Conservation (phyloP, 2,113 vertebrate genomes). For the Athene noctua region DNA sequence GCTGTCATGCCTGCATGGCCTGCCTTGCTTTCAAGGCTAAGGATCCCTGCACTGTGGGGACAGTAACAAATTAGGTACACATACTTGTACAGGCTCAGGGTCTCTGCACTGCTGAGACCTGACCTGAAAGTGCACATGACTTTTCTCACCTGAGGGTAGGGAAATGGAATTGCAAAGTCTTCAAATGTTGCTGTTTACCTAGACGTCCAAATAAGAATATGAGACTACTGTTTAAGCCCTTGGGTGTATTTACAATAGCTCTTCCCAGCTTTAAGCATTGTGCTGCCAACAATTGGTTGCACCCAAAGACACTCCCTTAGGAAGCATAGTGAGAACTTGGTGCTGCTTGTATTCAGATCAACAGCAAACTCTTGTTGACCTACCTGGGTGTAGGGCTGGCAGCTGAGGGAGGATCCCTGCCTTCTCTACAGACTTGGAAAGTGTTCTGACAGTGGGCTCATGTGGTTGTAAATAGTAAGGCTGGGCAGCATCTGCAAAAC, state of each 20-base stretch:
- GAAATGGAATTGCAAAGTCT: slow-evolving; percentile 39
- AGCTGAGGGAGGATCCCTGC: background rate
- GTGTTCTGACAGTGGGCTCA: background rate
- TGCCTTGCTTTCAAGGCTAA: background rate
- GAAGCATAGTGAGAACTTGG: background rate
- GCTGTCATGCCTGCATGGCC: background rate
- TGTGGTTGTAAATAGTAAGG: background rate
- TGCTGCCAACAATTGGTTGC: slow-evolving; percentile 39
- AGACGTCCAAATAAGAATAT: slow-evolving; percentile 35
- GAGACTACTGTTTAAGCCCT: slow-evolving; percentile 43
- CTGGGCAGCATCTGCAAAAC: background rate
- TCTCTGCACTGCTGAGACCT: background rate
- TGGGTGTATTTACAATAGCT: slow-evolving; percentile 46
- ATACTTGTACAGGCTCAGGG: background rate
- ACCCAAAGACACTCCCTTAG: slow-evolving; percentile 47
- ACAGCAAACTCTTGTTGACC: slow-evolving; percentile 56
- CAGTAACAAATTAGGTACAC: background rate
- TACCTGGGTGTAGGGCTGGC: background rate
- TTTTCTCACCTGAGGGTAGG: slow-evolving; percentile 18
- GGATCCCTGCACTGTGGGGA: background rate
- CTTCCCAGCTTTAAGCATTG: slow-evolving; percentile 1
- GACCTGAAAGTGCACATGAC: background rate
- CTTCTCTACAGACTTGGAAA: background rate
- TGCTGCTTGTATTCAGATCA: slow-evolving; percentile 36
- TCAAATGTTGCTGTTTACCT: slow-evolving; percentile 43